Conservation (phyloP, 2,797 vertebrate species). For the Rhyacichthys aspro region DNA sequence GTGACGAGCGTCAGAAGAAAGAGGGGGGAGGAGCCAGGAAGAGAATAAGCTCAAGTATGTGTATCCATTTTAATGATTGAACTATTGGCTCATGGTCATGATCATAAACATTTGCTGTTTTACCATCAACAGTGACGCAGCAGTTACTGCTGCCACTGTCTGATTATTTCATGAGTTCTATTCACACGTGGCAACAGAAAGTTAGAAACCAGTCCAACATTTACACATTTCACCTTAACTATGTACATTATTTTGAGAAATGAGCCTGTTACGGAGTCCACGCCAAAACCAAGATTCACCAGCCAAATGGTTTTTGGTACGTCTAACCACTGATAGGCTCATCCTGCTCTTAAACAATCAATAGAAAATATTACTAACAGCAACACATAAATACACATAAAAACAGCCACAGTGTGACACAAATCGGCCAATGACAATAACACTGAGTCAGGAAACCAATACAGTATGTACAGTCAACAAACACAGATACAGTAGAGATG, state of each 20-base stretch:
- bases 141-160: conserved; percentile 28
- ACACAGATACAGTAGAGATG: conserved; percentile 21
- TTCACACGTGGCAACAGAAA: conserved; percentile 4
- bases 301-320: no score
- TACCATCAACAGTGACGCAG: conserved; percentile 35
- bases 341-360: conserved; percentile 2
- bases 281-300: conserved; percentile 27
- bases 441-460: conserved; percentile 8
- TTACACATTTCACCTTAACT: conserved; percentile 15
- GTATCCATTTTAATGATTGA: conserved; percentile 41
- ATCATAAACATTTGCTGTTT: conserved; percentile 26
- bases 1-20: conserved; percentile 14
- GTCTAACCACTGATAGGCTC: no score
- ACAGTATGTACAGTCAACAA: conserved; percentile 16
- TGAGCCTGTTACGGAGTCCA: conserved; percentile 13
- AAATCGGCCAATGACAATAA: conserved; percentile 9
- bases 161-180: conserved; percentile 18
- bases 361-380: conserved; percentile 24
- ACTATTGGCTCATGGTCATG: conserved; percentile 35
- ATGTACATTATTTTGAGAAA: conserved; percentile 16
- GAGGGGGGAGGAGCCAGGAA: conserved; percentile 3
- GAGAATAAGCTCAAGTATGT: conserved; percentile 43
- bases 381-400: conserved; percentile 44
- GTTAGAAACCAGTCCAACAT: conserved; percentile 8
- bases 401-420: conserved; percentile 40